Conservation (phyloP, 2,888 invertebrate species). For the Griposia aprilina region DNA sequence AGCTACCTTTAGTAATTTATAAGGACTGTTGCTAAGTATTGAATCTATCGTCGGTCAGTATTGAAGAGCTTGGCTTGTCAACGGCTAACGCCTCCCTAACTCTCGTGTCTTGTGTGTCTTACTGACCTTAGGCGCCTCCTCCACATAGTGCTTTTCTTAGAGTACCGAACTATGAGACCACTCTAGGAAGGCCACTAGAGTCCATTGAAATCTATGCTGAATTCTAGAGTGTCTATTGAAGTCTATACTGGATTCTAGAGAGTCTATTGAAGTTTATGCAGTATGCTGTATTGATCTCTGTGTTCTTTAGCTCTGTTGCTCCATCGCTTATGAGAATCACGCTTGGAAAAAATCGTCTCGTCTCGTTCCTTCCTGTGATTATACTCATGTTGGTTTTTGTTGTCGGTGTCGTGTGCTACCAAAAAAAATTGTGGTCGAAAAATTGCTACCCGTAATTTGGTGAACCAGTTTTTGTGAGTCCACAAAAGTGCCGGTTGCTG, state of each 20-base stretch:
- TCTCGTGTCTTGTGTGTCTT: background rate
- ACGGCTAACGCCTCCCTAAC: background rate
- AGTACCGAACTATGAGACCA: background rate
- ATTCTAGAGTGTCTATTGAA: conserved; percentile 4
- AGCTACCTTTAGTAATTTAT: conserved; percentile 56
- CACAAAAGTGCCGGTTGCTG: conserved; percentile 17
- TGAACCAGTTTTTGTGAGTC: conserved; percentile 27
- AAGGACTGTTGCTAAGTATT: conserved; percentile 55
- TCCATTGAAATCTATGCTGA: background rate
- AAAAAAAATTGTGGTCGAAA: background rate
- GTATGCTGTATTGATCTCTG: background rate
- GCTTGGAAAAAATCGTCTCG: background rate
- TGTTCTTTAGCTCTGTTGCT: background rate
- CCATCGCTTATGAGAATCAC: background rate
- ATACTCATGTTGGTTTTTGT: background rate
- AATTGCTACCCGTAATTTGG: conserved; percentile 9
- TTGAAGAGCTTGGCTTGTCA: conserved; percentile 1
- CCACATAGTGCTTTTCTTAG: too few species aligned
- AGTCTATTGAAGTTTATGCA: background rate
- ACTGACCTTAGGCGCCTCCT: too few species aligned
- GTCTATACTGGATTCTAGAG: background rate
- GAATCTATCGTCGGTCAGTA: conserved; percentile 10
- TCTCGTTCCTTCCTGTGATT: background rate
- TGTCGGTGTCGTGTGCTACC: background rate
- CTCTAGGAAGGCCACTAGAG: background rate